These are phyloP conservation scores for Aurelia aurita complex sp. Pacific DNA, from an alignment of 30 jellyfish, hydroid and myxozoan species.

Conservation along the genomic window DNA sequence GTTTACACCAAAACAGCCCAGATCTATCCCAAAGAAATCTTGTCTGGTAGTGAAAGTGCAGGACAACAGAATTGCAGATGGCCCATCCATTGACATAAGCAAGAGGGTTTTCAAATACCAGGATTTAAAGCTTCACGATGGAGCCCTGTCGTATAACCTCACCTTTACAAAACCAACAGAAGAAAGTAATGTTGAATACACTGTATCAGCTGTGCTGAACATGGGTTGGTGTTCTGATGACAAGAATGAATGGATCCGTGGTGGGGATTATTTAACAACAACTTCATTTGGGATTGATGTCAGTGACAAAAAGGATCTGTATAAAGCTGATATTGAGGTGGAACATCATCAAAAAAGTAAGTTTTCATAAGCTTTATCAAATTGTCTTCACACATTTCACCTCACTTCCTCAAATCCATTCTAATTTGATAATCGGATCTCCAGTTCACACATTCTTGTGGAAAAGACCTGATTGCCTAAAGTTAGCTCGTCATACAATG, in stretches of 20 bases:
- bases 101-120: constrained; percentile 3
- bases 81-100: constrained; percentile 30
- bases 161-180: constrained; percentile 21
- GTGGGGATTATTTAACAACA: constrained; percentile 54
- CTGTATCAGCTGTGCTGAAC: constrained; percentile 40
- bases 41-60: constrained; percentile 38
- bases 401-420: no score
- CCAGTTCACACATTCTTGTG: no score
- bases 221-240: constrained; percentile 57
- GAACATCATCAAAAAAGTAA: constrained; percentile 40
- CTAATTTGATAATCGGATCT: no score
- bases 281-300: constrained; percentile 8
- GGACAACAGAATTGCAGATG: constrained; percentile 50
- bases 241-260: constrained; percentile 36
- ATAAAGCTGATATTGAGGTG: constrained; percentile 39
- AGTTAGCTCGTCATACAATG: no score
- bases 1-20: constrained; percentile 3
- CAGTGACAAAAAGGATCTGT: not conserved
- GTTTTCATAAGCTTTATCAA: constrained; percentile 1
- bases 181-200: constrained; percentile 12
- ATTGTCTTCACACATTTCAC: no score
- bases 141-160: constrained; percentile 23
- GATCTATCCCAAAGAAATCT: constrained; percentile 26
- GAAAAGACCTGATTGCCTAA: no score
- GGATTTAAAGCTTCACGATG: constrained; percentile 20